Conservation (phyloP, 1,140 invertebrate genomes). For the Ips nitidus region DNA sequence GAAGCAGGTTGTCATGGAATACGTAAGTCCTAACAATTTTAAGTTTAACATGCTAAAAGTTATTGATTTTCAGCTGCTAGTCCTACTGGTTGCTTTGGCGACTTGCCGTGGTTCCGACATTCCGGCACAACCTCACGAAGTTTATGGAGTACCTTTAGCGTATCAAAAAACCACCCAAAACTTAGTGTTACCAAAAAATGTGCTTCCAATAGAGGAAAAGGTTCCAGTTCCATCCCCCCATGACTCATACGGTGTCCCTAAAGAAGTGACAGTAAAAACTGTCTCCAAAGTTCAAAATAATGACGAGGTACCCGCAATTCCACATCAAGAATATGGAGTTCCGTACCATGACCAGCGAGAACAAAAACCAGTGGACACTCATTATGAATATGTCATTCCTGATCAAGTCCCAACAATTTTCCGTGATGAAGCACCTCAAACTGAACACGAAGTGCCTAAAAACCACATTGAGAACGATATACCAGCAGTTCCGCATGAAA, state of each 20-base stretch:
- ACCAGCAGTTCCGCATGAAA: slow-evolving; percentile 9
- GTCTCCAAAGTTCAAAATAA: neutral
- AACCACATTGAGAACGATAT: neutral
- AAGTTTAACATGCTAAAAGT: no score
- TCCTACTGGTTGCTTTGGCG: no score
- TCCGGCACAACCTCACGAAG: neutral
- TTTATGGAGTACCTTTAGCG: slow-evolving; percentile 18
- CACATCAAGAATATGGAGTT: slow-evolving; percentile 20
- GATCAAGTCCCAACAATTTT: neutral
- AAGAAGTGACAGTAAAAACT: neutral
- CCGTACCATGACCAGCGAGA: neutral
- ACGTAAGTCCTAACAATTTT: no score
- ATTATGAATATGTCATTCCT: slow-evolving; percentile 19
- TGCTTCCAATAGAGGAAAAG: slow-evolving; percentile 1
- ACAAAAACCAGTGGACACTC: neutral
- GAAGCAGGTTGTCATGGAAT: no score
- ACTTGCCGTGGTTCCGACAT: neutral
- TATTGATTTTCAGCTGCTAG: no score
- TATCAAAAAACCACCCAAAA: slow-evolving; percentile 7
- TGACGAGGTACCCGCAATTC: neutral
- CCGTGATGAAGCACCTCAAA: slow-evolving; percentile 8
- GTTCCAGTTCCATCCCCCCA: neutral
- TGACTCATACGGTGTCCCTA: slow-evolving; percentile 2
- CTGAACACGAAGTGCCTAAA: slow-evolving; percentile 9
- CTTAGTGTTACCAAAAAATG: neutral